Evolutionary conservation across 2,888 invertebrate genomes (phyloP).

Genomic region (Entomobrya multifasciata): DNA sequence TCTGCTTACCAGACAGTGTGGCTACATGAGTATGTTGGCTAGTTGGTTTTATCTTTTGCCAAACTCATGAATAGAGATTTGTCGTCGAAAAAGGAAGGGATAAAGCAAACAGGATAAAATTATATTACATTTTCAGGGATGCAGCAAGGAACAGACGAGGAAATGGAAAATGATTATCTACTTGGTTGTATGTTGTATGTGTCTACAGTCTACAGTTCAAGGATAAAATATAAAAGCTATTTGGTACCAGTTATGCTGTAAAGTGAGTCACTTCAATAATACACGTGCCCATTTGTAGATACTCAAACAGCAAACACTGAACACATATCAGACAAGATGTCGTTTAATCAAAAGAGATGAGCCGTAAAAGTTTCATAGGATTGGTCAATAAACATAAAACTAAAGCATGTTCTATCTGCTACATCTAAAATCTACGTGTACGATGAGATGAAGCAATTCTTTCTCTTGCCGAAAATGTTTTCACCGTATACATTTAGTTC

Average conservation of each 20-base stretch:
- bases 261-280: not conserved
- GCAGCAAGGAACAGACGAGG: not conserved
- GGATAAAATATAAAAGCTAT: not conserved
- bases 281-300: not conserved
- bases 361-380: slow-evolving; percentile 49
- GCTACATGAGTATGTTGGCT: too few species aligned
- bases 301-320: not conserved
- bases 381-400: slow-evolving; percentile 66
- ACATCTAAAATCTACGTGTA: too few species aligned
- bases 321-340: not conserved
- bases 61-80: too few species aligned
- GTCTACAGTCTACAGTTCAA: too few species aligned
- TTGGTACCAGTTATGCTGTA: not conserved
- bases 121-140: not conserved
- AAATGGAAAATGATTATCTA: slow-evolving; percentile 21
- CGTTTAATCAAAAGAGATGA: slow-evolving; percentile 63
- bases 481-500: slow-evolving; percentile 16
- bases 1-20: too few species aligned
- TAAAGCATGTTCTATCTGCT: slow-evolving; percentile 38
- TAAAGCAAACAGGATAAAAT: not conserved
- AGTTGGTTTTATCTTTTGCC: too few species aligned
- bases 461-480: not conserved
- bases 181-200: too few species aligned
- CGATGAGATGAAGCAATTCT: too few species aligned
- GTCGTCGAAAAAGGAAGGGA: too few species aligned